Base-by-base conservation (phyloP, 2,888 invertebrate genomes). In the Apodemia mormo region DNA sequence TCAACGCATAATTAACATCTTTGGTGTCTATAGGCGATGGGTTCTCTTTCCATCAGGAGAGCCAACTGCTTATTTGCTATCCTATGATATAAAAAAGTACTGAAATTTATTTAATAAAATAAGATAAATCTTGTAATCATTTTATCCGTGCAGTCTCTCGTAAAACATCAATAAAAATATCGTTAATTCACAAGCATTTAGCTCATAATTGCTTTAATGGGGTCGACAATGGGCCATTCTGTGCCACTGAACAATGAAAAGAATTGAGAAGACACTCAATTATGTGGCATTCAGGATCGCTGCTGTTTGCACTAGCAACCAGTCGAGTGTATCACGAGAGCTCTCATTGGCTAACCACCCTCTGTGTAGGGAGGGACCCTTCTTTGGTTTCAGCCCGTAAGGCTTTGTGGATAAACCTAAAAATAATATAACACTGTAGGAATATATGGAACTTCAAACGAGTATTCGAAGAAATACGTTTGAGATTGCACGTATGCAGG, bases 141-240 rank as follows among this genome's bases (percentile, higher is more conserved):
- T 56, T 29, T 72, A 78, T 76, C 76, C 81, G 65, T 37, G 65
- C 65, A 73, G 66, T 82, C 82, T 83, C 79, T 85, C 86, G 88
- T 86, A 80, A 84, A 86, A 85, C 85, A 82, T 86, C 83, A 81
- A 85, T 88, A 85, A 86, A 87, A 85, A 83, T 82, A 77, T 85
- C 82, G 84, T 89, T 87, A 88, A 89, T 87, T 88, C 79, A 77
- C 79, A 79, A 83, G 80, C 89, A 85, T 88, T 90, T 89, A 88
- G 82, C 79, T 83, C 81, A 85, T 90, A 90, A 92, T 90, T 89
- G 85, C 84, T 84, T 79, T 85, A 86, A 88, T 88, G 87, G 87
- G 80, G 80, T 78, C 76, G 78, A 90, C 90, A 90, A 91, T 90
- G 81, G 86, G 81, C 82, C 84, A 79, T 80, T 77, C 76, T 77